Evolutionary conservation across 2,797 vertebrate species (phyloP), one percentile per base, ranked within the genome.

Genomic region (Aeoliscus strigatus): DNA sequence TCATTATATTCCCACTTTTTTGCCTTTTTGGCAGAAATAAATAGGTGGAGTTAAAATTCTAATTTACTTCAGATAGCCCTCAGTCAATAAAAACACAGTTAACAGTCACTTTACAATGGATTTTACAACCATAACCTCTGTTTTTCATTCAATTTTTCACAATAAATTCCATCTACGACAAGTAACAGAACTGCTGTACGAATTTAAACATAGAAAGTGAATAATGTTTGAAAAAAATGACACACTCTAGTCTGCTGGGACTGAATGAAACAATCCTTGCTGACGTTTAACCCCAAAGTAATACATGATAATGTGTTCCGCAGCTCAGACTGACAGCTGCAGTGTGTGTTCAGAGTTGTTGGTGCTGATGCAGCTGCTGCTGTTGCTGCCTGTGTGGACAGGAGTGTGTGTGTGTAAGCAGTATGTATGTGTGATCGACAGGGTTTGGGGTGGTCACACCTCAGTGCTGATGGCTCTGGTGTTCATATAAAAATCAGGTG

Each of bases 401-500:
- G 14, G 16, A 43, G 10, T 33, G 9, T 14, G 9, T 30, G 9
- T 13, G 4, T 14, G 9, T 30, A 8, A 11, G 4, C 14, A 17
- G 27, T 39, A 5, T 15, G 32, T 37, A 17, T 45, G 39, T 28
- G 21, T 26, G 27, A 5, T 21, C 29, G 14, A 46, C 24, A 27
- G 9, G 6, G 23, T 4, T 12, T 7, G 11, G 21, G 32, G 23
- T 1, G 53, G 54, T 93, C 82, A 97, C 80, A 97, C 94, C 9
- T 95, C 92, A 0, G 94, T 97, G 85, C 93, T 97, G 83, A 96
- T 82, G 79, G 93, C 93, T 64, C 88, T 87, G 12, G 88, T 89
- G 82, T 91, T 92, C 3, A 84, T 90, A 86, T 91, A 92, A 70
- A 89, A 79, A 51, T 94, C 90, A 0, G 77, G 87, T 33, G 67